Evolutionary conservation across 2,888 invertebrate species (phyloP).

Genomic region (Thymelicus lineola): DNA sequence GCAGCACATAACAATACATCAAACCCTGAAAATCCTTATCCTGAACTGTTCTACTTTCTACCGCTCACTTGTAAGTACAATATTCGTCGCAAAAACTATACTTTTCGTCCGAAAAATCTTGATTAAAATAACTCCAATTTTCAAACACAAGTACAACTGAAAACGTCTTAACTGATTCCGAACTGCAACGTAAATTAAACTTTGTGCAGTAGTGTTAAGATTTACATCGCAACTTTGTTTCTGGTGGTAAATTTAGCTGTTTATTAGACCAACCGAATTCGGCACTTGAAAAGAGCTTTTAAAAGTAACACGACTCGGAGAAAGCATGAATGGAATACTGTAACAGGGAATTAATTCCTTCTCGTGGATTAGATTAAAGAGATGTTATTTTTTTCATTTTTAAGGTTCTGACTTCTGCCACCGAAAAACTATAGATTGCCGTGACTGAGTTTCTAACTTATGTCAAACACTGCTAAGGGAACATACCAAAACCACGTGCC

Average conservation of each 20-base stretch:
- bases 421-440: too few species aligned
- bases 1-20: too few species aligned
- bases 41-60: neutral
- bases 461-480: too few species aligned
- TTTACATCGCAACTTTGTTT: neutral
- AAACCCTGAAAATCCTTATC: too few species aligned
- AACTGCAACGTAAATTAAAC: neutral
- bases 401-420: neutral
- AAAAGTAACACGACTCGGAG: slow-evolving; percentile 16
- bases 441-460: too few species aligned
- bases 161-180: neutral
- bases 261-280: slow-evolving; percentile 9
- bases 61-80: neutral
- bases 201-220: neutral
- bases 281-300: slow-evolving; percentile 2
- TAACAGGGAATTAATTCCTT: slow-evolving; percentile 17
- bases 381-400: slow-evolving; percentile 6
- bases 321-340: slow-evolving; percentile 12
- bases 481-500: too few species aligned
- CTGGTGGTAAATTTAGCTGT: slow-evolving; percentile 1
- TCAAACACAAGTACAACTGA: neutral
- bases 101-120: neutral
- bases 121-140: neutral
- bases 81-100: neutral
- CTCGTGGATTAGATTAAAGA: neutral